Evolutionary conservation across 2,888 invertebrate species (phyloP).

Genomic region (Dascillus cervinus): DNA sequence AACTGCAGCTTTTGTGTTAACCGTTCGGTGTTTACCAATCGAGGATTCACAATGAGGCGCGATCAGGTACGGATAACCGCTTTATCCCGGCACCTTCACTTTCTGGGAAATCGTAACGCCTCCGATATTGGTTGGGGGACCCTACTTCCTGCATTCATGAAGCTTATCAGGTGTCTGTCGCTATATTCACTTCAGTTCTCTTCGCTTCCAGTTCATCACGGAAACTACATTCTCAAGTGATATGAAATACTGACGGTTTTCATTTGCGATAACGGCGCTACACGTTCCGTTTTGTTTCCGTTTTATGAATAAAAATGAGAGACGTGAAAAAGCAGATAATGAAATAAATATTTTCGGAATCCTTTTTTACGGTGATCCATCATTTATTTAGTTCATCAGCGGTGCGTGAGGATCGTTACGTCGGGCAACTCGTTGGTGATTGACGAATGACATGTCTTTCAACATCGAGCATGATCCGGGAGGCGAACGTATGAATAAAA

Average conservation of each 20-base stretch:
- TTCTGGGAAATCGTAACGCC: too few relatives aligned
- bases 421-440: slow-evolving; percentile 26
- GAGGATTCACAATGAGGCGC: too few relatives aligned
- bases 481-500: slow-evolving; percentile 23
- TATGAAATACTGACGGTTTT: slow-evolving; percentile 10
- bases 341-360: too few relatives aligned
- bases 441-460: slow-evolving; percentile 30
- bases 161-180: slow-evolving; percentile 11
- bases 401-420: slow-evolving; percentile 22
- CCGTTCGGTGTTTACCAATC: too few relatives aligned
- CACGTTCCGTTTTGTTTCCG: too few relatives aligned
- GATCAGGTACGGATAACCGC: too few relatives aligned
- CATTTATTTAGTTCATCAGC: slow-evolving; percentile 24
- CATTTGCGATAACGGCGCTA: slow-evolving; percentile 11
- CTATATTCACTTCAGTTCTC: slow-evolving; percentile 9
- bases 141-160: slow-evolving; percentile 11
- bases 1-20: too few relatives aligned
- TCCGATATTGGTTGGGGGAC: too few relatives aligned
- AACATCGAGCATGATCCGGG: slow-evolving; percentile 23
- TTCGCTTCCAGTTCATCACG: slow-evolving; percentile 11
- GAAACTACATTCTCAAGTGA: slow-evolving; percentile 11
- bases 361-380: slow-evolving; percentile 30
- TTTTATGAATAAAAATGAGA: too few relatives aligned
- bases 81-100: too few relatives aligned
- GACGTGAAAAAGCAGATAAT: too few relatives aligned